phyloP scores from a whole-genome alignment of 2,113 vertebrate species.

The Blennius ocellaris region DNA sequence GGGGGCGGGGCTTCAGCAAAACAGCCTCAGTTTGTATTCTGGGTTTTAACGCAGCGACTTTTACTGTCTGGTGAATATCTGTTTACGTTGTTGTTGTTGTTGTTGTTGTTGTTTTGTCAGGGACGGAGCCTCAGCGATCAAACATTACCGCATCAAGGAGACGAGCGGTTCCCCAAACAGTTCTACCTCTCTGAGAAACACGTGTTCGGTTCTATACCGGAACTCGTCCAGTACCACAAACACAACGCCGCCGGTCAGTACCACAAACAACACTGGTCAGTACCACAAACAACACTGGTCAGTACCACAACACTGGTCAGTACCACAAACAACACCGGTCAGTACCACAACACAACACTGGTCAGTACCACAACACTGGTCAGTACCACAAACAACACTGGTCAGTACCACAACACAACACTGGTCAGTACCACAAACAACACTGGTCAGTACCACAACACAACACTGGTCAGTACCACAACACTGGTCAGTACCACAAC shows the following conservation, averaged over 20 bases:
- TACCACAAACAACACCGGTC: conserved; percentile 95
- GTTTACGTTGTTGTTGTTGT: too few species aligned
- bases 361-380: too few species aligned
- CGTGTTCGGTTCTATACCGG: conserved; percentile 89
- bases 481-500: conserved; percentile 92
- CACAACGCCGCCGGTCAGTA: conserved; percentile 97
- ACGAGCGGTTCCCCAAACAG: neutral
- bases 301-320: conserved; percentile 97
- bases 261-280: conserved; percentile 95
- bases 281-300: conserved; percentile 97
- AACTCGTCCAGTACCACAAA: conserved; percentile 95
- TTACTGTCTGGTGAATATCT: too few species aligned
- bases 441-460: conserved; percentile 96
- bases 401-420: conserved; percentile 75
- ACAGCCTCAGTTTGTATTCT: too few species aligned
- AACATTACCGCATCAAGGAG: conserved; percentile 75
- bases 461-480: conserved; percentile 96
- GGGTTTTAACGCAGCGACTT: too few species aligned
- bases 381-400: too few species aligned
- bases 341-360: too few species aligned
- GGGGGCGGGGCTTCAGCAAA: too few species aligned
- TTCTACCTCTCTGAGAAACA: conserved; percentile 91
- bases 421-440: conserved; percentile 94
- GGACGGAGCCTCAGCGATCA: conserved; percentile 34
- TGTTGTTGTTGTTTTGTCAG: conserved; percentile 40